These are phyloP conservation scores for Phyllostomus hastatus DNA, from an alignment of 2,113 vertebrate genomes.

Conservation along the genomic window DNA sequence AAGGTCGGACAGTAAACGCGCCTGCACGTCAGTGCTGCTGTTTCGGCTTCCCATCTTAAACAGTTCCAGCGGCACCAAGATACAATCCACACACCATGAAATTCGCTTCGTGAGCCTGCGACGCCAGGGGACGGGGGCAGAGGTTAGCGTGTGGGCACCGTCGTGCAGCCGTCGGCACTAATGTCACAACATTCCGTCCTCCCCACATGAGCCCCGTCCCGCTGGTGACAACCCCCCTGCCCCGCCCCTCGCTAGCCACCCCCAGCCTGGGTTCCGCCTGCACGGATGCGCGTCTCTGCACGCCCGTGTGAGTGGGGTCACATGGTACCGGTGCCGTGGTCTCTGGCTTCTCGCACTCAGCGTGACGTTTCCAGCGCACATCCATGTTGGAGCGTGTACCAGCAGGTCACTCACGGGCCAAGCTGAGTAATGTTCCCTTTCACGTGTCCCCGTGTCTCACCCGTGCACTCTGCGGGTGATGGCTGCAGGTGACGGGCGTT, in stretches of 20 bases:
- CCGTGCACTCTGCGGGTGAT: background rate
- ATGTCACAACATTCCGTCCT: no score
- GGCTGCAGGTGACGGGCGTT: no score
- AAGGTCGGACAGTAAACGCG: background rate
- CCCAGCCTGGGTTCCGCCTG: background rate
- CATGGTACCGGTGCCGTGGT: background rate
- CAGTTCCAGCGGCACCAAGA: background rate
- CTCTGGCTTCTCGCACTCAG: background rate
- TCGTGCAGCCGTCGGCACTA: background rate
- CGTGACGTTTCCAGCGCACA: background rate
- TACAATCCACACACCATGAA: background rate
- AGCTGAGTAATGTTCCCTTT: no score
- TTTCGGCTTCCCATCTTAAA: background rate
- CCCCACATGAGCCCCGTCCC: rapidly evolving
- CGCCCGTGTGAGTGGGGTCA: rapidly evolving
- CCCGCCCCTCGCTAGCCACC: rapidly evolving
- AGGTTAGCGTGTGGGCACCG: background rate
- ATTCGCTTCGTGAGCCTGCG: background rate
- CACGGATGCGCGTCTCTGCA: no score
- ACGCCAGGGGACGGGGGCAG: background rate
- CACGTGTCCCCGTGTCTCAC: no score
- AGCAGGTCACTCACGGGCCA: background rate
- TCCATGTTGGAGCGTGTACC: no score
- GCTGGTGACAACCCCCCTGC: rapidly evolving
- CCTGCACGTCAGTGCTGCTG: background rate